Conservation (phyloP, 2,888 invertebrate species). For the Melanophora roralis region DNA sequence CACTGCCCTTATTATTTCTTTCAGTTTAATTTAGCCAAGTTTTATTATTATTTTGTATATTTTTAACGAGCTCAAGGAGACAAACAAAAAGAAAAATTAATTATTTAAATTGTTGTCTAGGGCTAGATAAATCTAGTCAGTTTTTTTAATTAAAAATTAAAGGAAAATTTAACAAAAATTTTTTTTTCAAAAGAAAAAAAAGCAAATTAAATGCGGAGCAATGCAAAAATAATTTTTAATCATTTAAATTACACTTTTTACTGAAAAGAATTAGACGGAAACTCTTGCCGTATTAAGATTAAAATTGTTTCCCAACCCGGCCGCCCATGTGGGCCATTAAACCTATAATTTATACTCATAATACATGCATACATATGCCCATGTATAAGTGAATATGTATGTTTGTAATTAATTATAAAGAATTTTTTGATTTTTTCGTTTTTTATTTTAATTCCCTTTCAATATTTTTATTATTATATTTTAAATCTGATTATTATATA, state of each 20-base stretch:
- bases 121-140: constrained; percentile 77
- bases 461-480: constrained; percentile 26
- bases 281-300: background rate
- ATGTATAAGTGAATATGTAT: no score
- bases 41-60: constrained; percentile 43
- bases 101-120: constrained; percentile 66
- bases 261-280: constrained; percentile 19
- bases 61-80: constrained; percentile 19
- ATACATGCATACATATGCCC: no score
- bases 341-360: constrained; percentile 22
- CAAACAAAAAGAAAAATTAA: constrained; percentile 23
- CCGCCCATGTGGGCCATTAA: background rate
- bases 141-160: constrained; percentile 62
- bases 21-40: constrained; percentile 69
- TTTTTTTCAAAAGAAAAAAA: constrained; percentile 6
- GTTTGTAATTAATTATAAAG: constrained; percentile 7
- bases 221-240: constrained; percentile 65
- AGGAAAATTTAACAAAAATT: background rate
- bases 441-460: constrained; percentile 15
- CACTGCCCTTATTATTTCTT: constrained; percentile 56
- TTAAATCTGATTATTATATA: constrained; percentile 24
- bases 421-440: constrained; percentile 39
- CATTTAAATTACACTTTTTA: constrained; percentile 23
- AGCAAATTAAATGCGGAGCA: constrained; percentile 36
- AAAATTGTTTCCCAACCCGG: constrained; percentile 9